Conservation (phyloP, 2,113 vertebrate genomes). For the Epinephelus fuscoguttatus region DNA sequence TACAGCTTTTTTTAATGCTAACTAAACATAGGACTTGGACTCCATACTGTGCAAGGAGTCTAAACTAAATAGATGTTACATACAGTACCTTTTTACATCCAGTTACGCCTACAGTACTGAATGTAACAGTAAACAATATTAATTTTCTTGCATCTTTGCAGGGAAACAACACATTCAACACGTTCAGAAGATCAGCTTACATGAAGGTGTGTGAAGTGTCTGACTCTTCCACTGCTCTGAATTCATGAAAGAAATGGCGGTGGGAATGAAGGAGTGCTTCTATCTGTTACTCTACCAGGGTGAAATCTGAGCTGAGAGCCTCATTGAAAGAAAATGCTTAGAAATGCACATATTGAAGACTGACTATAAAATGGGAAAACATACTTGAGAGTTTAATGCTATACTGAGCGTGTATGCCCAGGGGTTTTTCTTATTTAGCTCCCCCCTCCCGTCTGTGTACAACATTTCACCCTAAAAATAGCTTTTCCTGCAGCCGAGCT, state of each 20-base stretch:
- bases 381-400: constrained; percentile 20
- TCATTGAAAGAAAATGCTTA: too few species aligned
- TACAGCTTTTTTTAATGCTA: not conserved
- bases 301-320: too few species aligned
- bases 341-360: not conserved
- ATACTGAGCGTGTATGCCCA: constrained; percentile 33
- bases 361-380: constrained; percentile 15
- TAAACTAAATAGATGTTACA: constrained; percentile 3
- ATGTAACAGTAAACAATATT: not conserved
- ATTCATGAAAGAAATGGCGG: too few species aligned
- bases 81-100: not conserved
- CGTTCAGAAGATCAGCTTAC: not conserved
- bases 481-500: constrained; percentile 39
- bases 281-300: too few species aligned
- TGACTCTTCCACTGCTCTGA: too few species aligned
- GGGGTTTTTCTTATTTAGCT: constrained; percentile 37
- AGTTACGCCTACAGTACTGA: not conserved
- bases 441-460: constrained; percentile 51
- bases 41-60: not conserved
- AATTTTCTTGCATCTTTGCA: not conserved
- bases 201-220: too few species aligned
- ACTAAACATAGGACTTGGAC: constrained; percentile 6
- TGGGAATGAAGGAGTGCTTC: too few species aligned
- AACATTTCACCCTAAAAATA: constrained; percentile 76
- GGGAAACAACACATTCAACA: not conserved